Conservation (phyloP, 1,140 invertebrate genomes). For the Thalassaphorura encarpata region DNA sequence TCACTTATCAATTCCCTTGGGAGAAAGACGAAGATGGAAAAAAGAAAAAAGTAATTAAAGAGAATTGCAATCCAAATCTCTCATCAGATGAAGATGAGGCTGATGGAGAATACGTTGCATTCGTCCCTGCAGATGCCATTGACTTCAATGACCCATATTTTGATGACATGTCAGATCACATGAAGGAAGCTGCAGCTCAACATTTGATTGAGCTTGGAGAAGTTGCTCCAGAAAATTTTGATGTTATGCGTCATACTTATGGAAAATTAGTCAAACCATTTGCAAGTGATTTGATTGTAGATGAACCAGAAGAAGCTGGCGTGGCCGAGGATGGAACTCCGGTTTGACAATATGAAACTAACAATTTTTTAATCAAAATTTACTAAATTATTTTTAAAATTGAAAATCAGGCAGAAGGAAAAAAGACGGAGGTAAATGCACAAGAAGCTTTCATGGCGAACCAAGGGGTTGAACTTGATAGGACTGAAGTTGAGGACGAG, state of each 20-base stretch:
- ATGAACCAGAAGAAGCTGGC: no score
- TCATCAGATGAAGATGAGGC: slow-evolving; percentile 9
- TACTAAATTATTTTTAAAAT: no score
- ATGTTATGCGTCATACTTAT: slow-evolving; percentile 21
- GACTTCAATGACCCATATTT: slow-evolving; percentile 11
- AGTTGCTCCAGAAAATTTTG: slow-evolving; percentile 19
- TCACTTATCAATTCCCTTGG: slow-evolving; percentile 18
- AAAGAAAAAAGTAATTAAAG: neutral
- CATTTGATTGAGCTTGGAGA: slow-evolving; percentile 10
- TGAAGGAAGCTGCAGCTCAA: neutral
- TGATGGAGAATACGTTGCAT: slow-evolving; percentile 1
- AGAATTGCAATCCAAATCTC: neutral
- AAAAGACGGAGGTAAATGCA: neutral
- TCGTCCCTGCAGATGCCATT: neutral
- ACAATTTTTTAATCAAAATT: no score
- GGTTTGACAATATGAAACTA: no score
- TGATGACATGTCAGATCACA: slow-evolving; percentile 8
- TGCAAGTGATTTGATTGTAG: neutral
- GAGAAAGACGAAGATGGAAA: neutral
- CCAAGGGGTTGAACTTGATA: no score
- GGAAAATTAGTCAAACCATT: slow-evolving; percentile 13
- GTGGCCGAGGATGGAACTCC: no score
- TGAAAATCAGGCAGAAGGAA: neutral
- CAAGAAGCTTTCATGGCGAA: slow-evolving; percentile 1
- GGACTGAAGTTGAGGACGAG: no score